Base-by-base conservation (phyloP, 2,888 invertebrate genomes). In the Entomobrya proxima region DNA sequence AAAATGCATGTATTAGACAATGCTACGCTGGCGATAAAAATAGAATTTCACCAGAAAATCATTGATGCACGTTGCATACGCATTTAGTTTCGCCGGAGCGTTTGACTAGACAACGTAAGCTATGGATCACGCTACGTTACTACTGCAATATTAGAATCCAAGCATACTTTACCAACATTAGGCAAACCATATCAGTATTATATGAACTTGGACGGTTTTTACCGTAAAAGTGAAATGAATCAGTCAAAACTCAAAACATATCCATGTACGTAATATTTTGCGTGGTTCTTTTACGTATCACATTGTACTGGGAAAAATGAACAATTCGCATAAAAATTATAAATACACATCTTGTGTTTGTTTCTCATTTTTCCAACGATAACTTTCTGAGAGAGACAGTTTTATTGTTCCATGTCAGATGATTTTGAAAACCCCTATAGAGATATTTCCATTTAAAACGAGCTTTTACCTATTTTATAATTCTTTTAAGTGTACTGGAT, bases 11-110 rank as follows among this genome's bases (percentile, higher is more conserved):
- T 55, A 24, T 30, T 58, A 30, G 30, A 30, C 30, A 15, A 5
- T 4, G n/a, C 18, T 52, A 52, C 21, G 27, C 18, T 27, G 32
- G 37, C 32, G 72, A 75, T 75, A 82, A 82, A 82, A 82, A 82
- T 82, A 82, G 82, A 82, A 55, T 82, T 81, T 82, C 35, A 27
- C 82, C 40, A 47, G 74, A 75, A 75, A 82, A 44, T 32, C 61
- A 44, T 30, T 80, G 64, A 67, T 81, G 80, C 67, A 72, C 13
- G 52, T 69, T 74, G 55, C 30, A 58, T 18, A 74, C 81, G 32
- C 44, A 58, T 24, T 61, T 15, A 61, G 30, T 32, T 61, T 5
- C 3, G 58, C 0, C 13, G 58, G 58, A 30, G 30, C 30, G 2
- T 32, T 55, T n/a, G n/a, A n/a, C n/a, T n/a, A n/a, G n/a, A n/a